These are phyloP conservation scores for Stratiomys singularior DNA, from an alignment of 2,888 invertebrate genomes.

Conservation along the genomic window DNA sequence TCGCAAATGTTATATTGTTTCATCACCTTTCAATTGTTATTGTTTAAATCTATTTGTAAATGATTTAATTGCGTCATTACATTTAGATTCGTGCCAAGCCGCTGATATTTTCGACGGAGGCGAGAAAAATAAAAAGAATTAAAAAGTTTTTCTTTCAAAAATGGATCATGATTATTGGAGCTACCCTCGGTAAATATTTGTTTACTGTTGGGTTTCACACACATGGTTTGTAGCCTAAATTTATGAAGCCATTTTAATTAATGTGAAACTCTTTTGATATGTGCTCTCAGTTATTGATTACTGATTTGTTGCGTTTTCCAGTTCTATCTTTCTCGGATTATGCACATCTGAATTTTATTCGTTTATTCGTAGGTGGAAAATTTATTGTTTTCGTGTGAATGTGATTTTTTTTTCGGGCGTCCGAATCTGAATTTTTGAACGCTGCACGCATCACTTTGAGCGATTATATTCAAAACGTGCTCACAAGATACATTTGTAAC, in stretches of 20 bases:
- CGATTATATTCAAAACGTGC: too few relatives aligned
- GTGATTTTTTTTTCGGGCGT: too few relatives aligned
- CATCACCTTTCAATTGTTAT: slow-evolving; percentile 6
- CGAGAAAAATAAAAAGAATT: neutral
- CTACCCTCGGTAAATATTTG: neutral
- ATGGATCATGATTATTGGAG: neutral
- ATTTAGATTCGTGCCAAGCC: neutral
- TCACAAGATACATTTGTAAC: too few relatives aligned
- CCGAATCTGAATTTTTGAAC: too few relatives aligned
- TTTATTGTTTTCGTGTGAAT: too few relatives aligned
- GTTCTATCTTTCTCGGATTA: too few relatives aligned
- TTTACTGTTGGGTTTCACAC: neutral
- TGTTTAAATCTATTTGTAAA: neutral
- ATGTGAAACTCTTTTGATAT: neutral
- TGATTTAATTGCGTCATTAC: neutral
- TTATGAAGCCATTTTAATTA: slow-evolving; percentile 1
- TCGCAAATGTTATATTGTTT: slow-evolving; percentile 3
- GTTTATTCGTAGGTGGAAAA: too few relatives aligned
- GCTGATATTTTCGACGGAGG: neutral
- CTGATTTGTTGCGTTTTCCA: too few relatives aligned
- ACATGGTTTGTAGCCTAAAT: neutral
- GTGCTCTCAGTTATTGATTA: too few relatives aligned
- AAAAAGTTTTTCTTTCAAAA: too few relatives aligned
- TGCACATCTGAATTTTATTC: too few relatives aligned
- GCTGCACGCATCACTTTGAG: too few relatives aligned